Evolutionary conservation across 37 sponge, comb jelly and placozoan species (phyloP), one percentile per base, ranked within the genome.

Genomic region (Mnemiopsis leidyi): DNA sequence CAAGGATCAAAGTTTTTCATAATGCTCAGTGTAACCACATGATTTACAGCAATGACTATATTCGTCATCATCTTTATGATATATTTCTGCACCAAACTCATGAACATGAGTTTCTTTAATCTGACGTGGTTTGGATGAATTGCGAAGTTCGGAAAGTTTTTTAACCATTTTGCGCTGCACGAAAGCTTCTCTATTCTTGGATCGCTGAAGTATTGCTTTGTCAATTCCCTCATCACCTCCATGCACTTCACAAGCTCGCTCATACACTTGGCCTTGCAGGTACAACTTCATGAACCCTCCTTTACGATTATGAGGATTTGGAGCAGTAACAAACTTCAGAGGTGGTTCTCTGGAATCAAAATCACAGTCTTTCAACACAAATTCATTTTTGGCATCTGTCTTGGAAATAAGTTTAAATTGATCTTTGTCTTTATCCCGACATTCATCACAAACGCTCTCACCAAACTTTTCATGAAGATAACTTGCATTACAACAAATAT

Each of bases 221-320:
- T 85, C 90, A 26, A 85, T 85, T 5, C 90, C 90, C 25, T 85
- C 90, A 85, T 85, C 90, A 29, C 90, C 90, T 36, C 90, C 90
- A 40, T 85, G 90, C n/a, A 85, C 90, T 23, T 85, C 90, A 85
- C 39, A 85, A 23, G 90, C 90, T 38, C 90, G 33, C 48, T 85
- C 23, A 40, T 85, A 85, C 25, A 85, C 90, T 18, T 85, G 90
- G 3, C 90, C 90, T 18, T 26, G 25, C 0, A 85, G 48, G 36
- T 85, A 85, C 1, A 85, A 61, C 39, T 85, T 85, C 90, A 85
- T 85, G 29, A 38, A 16, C 3, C 61, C 90, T 29, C 48, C 90
- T 25, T 39, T 23, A 16, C 2, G 32, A n/a, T 37, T 38, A 39
- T 85, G 90, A 40, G 90, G 90, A 39, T 85, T 85, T n/a, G 90